A percentile compares a stretch with the other conserved stretches of the same genome.
phyloP scores from a whole-genome alignment of 2,113 vertebrate species.

The Ellobius talpinus region DNA sequence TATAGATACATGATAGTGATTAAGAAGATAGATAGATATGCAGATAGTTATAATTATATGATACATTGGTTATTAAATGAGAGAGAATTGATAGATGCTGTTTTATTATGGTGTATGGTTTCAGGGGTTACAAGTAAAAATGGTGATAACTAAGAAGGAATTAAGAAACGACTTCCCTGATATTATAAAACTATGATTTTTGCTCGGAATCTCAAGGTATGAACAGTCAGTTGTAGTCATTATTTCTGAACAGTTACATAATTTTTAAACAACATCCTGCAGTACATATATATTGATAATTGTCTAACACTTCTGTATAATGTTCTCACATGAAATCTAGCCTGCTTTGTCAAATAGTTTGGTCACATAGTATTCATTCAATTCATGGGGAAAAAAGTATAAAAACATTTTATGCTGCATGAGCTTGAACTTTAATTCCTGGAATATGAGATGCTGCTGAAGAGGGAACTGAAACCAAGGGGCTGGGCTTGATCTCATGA shows the following conservation, averaged over 20 bases:
- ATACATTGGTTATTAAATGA: background rate
- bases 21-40: background rate
- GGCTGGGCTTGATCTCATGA: background rate
- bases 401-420: slow-evolving; percentile 16
- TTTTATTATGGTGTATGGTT: background rate
- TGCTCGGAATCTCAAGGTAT: background rate
- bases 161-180: background rate
- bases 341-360: background rate
- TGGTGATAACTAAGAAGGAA: background rate
- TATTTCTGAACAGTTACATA: background rate
- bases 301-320: background rate
- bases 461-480: background rate
- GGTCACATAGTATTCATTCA: background rate
- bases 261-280: background rate
- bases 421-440: slow-evolving; percentile 44
- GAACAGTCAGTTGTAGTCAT: background rate
- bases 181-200: background rate
- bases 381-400: background rate
- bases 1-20: background rate
- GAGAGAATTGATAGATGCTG: background rate
- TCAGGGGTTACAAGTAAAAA: background rate
- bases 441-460: background rate
- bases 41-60: too few species aligned
- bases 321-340: background rate
- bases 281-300: background rate